Evolutionary conservation across 2,888 invertebrate genomes (phyloP).

Genomic region (Phorcus lineatus): DNA sequence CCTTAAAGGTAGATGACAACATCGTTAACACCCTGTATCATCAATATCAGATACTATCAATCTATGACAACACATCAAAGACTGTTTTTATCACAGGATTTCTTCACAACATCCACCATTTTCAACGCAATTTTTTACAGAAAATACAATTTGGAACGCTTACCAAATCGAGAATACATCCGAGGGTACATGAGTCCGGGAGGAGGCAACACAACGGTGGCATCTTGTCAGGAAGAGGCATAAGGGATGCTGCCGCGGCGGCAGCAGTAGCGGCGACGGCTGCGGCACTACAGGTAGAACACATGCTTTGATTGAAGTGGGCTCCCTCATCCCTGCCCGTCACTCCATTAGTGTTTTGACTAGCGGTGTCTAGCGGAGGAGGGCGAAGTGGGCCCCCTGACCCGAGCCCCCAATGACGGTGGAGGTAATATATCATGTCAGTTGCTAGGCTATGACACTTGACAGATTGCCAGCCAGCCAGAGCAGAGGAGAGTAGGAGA

Average conservation of each 20-base stretch:
- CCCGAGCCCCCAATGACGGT: constrained; percentile 61
- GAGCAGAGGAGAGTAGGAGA: neutral
- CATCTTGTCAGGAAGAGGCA: constrained; percentile 33
- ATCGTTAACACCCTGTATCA: no score
- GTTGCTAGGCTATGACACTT: constrained; percentile 69
- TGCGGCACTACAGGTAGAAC: constrained; percentile 24
- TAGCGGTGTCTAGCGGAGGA: constrained; percentile 30
- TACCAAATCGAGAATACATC: constrained; percentile 56
- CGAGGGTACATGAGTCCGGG: constrained; percentile 63
- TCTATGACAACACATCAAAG: no score
- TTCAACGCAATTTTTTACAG: neutral
- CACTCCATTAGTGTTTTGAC: constrained; percentile 35
- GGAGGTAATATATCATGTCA: constrained; percentile 69
- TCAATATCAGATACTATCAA: no score
- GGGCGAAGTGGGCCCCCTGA: constrained; percentile 42
- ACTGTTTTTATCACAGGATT: no score
- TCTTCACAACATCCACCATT: no score
- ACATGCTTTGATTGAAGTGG: constrained; percentile 26
- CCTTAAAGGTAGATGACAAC: neutral
- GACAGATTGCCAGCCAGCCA: constrained; percentile 61
- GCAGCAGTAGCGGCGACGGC: constrained; percentile 15
- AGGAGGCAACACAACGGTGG: constrained; percentile 63
- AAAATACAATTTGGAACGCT: constrained; percentile 10
- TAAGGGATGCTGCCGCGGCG: neutral
- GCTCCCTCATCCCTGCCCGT: constrained; percentile 31